Base-by-base conservation (phyloP, 2,113 vertebrate species). In the Protobothrops flavoviridis region DNA sequence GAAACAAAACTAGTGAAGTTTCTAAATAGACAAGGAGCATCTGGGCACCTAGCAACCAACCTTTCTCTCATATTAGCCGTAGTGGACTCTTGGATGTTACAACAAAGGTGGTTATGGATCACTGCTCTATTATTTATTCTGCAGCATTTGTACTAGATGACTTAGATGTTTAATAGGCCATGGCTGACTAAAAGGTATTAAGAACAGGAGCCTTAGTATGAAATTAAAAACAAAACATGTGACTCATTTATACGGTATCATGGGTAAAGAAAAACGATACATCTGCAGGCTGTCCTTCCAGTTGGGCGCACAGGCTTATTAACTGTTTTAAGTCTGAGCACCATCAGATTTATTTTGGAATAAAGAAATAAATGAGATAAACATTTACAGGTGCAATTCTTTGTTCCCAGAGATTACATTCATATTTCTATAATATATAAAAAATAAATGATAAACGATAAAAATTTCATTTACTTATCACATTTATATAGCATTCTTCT, bases 11-110 rank as follows among this genome's bases (percentile, higher is more conserved):
- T 98, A 97, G 98, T 98, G 98, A 98, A 97, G 98, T 98, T 98
- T 96, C 96, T 97, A 98, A 98, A 98, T 98, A 98, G 98, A 96
- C 97, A 97, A 96, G 97, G 97, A 95, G 98, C 98, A 97, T 98
- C 98, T 98, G 97, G 98, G 98, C 98, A 98, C 98, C 98, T 98
- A 98, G 98, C 98, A 98, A 99, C 98, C 96, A 94, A 96, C 96
- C 95, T 94, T 96, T 97, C 96, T 93, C 98, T 98, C 97, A 97
- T 98, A 97, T 97, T 97, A 96, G 97, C 97, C 95, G 95, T 97
- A 95, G 97, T 97, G 97, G 98, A 97, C 97, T 95, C 96, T 96
- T 95, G 94, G 97, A 97, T 96, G 95, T 97, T 97, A 96, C 94
- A 96, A 95, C 94, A 97, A 98, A 97, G 98, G 98, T 98, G 98